Base-by-base conservation (phyloP, 2,113 vertebrate species). In the Actinemys pallida region DNA sequence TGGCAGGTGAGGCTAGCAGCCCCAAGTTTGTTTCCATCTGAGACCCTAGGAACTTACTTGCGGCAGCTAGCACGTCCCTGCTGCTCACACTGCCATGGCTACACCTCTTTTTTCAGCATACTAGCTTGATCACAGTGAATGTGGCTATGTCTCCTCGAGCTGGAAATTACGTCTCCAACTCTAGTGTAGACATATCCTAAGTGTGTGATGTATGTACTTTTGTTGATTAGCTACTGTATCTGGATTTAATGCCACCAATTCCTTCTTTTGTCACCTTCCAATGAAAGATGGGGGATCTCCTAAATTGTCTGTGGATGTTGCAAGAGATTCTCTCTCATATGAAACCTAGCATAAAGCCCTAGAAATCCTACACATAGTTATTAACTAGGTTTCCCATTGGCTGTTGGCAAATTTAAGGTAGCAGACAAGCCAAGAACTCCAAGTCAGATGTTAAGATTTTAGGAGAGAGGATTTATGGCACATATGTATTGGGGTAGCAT, bases 341-440 rank as follows among this genome's bases (percentile, higher is more conserved):
- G 1, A 6, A 84, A 29, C 1, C 62, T 57, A 53, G 45, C 81
- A 92, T 35, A 53, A 62, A 6, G 45, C 42, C 0, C 4, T 54
- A 12, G 87, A 88, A 86, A 72, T 35, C 0, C 25, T 62, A 65
- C 8, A 25, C 5, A 16, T 8, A 4, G 31, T 88, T 83, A 4
- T 20, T 56, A 7, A 20, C 22, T 85, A 2, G 6, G 31, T 2
- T 22, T 56, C 42, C 4, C 2, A 0, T 1, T 4, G 0, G 0
- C 11, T 81, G 29, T 29, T 42, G 88, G 39, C 8, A 88, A 91
- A 65, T 1, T 7, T 2, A 56, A 81, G 12, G 19, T 9, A 83
- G 29, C 14, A 49, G 53, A 45, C 20, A 75, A 0, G 0, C 5
- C 22, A 76, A 27, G 75, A 24, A 45, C 75, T 14, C 5, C 10